Evolutionary conservation across 2,113 vertebrate genomes (phyloP).

Genomic region (Eptesicus fuscus): DNA sequence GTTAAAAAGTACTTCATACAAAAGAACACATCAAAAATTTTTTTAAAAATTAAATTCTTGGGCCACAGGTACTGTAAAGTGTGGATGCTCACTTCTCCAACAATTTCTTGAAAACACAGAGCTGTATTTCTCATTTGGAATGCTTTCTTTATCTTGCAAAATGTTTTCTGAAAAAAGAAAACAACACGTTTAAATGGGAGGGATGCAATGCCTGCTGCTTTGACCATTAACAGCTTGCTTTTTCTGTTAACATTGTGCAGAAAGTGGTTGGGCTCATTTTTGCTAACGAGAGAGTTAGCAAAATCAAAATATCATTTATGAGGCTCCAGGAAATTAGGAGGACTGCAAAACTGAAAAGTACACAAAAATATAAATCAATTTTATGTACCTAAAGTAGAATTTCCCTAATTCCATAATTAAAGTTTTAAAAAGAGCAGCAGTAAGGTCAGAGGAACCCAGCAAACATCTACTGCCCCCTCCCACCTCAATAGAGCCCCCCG

Average conservation of each 20-base stretch:
- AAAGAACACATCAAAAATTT: slow-evolving; percentile 48
- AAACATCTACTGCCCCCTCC: not conserved
- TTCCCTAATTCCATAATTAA: not conserved
- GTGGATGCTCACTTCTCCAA: not conserved
- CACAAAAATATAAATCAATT: not conserved
- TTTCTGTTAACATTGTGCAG: not conserved
- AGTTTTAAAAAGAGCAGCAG: not conserved
- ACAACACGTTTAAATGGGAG: not conserved
- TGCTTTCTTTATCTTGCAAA: slow-evolving; percentile 24
- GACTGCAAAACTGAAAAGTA: not conserved
- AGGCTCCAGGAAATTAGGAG: not conserved
- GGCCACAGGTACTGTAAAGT: slow-evolving; percentile 32
- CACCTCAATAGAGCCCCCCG: fast-evolving
- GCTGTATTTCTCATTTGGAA: slow-evolving; percentile 19
- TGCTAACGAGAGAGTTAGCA: not conserved
- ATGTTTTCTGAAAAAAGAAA: slow-evolving; percentile 62
- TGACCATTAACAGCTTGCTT: not conserved
- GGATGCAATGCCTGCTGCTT: not conserved
- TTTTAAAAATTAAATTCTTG: slow-evolving; percentile 56
- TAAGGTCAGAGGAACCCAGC: not conserved
- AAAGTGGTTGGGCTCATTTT: not conserved
- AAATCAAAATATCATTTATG: not conserved
- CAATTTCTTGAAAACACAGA: not conserved
- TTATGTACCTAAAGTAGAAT: not conserved
- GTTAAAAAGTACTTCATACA: slow-evolving; percentile 68